phyloP scores from a whole-genome alignment of 2,888 invertebrate species.

The Thymelicus acteon region DNA sequence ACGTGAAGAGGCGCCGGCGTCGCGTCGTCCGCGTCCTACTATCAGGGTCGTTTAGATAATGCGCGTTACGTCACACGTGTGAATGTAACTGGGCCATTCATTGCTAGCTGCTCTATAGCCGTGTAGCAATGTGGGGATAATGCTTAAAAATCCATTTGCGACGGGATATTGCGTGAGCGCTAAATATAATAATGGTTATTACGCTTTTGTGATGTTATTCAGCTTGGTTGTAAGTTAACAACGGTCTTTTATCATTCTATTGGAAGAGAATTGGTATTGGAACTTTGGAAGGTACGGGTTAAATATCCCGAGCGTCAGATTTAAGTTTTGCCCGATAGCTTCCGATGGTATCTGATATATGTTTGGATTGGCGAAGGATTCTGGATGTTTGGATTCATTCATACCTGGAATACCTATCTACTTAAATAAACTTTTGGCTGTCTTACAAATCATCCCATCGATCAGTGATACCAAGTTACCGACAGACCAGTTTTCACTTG shows the following conservation, averaged over 20 bases:
- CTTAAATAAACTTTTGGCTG: no score
- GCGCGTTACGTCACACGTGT: conserved; percentile 7
- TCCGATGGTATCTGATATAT: no score
- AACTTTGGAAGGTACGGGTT: no score
- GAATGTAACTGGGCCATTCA: conserved; percentile 6
- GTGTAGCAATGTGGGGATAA: not conserved
- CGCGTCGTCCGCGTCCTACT: not conserved
- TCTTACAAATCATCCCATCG: not conserved
- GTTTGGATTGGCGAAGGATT: no score
- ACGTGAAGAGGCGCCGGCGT: not conserved
- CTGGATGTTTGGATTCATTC: no score
- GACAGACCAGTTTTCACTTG: not conserved
- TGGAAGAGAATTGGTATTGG: no score
- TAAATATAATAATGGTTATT: conserved; percentile 9
- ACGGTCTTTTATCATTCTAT: no score
- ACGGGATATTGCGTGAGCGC: not conserved
- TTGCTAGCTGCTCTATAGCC: not conserved
- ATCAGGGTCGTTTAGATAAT: conserved; percentile 23
- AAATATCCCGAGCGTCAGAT: no score
- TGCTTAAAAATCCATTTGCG: conserved; percentile 6
- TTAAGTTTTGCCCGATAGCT: no score
- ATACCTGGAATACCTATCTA: no score
- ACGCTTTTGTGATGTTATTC: not conserved
- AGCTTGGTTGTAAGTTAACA: no score
- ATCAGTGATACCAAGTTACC: not conserved